Evolutionary conservation across 2,888 invertebrate species (phyloP).

Genomic region (Nemapogon koenigi): DNA sequence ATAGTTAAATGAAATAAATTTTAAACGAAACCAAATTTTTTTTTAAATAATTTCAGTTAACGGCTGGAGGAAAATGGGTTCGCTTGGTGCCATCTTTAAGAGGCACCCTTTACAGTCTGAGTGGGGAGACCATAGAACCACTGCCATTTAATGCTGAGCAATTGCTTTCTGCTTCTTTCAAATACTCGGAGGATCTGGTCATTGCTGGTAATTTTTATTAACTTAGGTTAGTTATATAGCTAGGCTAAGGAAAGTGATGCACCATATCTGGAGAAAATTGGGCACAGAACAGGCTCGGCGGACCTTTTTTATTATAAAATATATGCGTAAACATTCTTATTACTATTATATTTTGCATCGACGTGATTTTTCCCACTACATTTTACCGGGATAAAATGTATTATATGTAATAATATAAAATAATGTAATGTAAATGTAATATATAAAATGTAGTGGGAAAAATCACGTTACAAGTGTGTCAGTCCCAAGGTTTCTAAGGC

Average conservation of each 20-base stretch:
- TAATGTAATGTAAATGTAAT: background rate
- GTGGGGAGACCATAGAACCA: slow-evolving; percentile 86
- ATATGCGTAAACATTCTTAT: too few relatives aligned
- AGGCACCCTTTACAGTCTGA: slow-evolving; percentile 91
- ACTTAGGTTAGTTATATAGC: background rate
- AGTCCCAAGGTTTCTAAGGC: too few relatives aligned
- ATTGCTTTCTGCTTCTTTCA: slow-evolving; percentile 85
- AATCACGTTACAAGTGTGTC: background rate
- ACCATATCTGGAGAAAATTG: too few relatives aligned
- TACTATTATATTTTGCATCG: too few relatives aligned
- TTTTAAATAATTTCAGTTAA: slow-evolving; percentile 66
- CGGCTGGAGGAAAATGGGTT: slow-evolving; percentile 84
- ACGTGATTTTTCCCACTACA: too few relatives aligned
- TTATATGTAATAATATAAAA: background rate
- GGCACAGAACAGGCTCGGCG: too few relatives aligned
- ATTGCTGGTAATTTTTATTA: slow-evolving; percentile 69
- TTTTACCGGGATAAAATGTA: too few relatives aligned
- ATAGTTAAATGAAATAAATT: too few relatives aligned
- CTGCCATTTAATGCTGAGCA: slow-evolving; percentile 87
- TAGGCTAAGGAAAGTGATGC: background rate
- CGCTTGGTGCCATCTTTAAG: slow-evolving; percentile 92
- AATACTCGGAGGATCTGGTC: slow-evolving; percentile 84
- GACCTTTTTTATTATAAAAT: too few relatives aligned
- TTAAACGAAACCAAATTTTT: too few relatives aligned
- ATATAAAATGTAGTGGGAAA: background rate